These are phyloP conservation scores for Diplodus puntazzo DNA, from an alignment of 2,797 vertebrate genomes.

Conservation along the genomic window DNA sequence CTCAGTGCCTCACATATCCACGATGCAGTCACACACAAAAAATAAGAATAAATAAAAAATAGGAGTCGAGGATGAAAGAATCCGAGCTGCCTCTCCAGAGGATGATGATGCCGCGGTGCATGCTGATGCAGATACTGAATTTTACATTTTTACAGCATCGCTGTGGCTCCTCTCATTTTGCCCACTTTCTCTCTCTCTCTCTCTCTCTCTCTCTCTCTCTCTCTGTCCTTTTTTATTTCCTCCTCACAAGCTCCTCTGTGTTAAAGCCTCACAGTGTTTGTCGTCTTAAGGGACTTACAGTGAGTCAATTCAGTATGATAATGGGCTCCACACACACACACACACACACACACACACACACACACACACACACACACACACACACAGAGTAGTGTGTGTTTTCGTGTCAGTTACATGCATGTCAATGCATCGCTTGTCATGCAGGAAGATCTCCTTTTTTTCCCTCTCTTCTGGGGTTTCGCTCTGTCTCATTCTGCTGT, in stretches of 20 bases:
- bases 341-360: too few species aligned
- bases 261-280: constrained; percentile 23
- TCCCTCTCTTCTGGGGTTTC: constrained; percentile 33
- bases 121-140: constrained; percentile 68
- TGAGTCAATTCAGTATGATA: constrained; percentile 17
- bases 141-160: constrained; percentile 57
- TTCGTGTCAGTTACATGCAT: constrained; percentile 27
- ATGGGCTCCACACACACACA: not conserved
- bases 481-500: constrained; percentile 57
- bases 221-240: constrained; percentile 9
- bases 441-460: constrained; percentile 31
- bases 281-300: constrained; percentile 38
- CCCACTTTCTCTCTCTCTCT: constrained; percentile 12
- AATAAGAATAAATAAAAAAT: constrained; percentile 1
- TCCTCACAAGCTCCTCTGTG: constrained; percentile 21
- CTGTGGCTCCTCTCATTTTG: constrained; percentile 23
- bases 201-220: not conserved
- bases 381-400: not conserved
- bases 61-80: constrained; percentile 65
- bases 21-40: constrained; percentile 51
- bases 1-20: constrained; percentile 48
- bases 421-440: constrained; percentile 33
- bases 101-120: constrained; percentile 63
- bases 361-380: too few species aligned
- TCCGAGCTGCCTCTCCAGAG: constrained; percentile 66